phyloP scores from a whole-genome alignment of 2,113 vertebrate genomes.

The Ptyas mucosa region DNA sequence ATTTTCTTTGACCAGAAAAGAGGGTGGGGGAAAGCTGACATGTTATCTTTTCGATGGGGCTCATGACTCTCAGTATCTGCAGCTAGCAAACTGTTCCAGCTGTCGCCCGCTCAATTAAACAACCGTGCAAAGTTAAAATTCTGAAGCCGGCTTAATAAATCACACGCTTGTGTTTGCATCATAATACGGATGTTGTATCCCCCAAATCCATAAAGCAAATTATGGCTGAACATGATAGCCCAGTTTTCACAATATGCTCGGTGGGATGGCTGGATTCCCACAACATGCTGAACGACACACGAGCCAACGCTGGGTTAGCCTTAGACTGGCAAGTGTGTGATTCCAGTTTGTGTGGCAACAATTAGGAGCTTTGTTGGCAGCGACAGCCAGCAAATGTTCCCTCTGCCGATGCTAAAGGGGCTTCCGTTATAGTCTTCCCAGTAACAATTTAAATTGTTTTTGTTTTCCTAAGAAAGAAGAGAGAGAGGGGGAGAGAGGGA shows the following conservation, averaged over 20 bases:
- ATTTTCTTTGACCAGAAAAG: background rate
- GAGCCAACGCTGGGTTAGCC: background rate
- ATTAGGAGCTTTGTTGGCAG: background rate
- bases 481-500: too few relatives aligned
- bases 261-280: background rate
- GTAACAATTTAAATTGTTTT: background rate
- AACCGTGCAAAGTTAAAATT: background rate
- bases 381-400: background rate
- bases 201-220: background rate
- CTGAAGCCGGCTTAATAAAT: background rate
- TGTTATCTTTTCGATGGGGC: background rate
- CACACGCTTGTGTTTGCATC: background rate
- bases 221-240: background rate
- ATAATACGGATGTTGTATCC: background rate
- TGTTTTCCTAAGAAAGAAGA: background rate
- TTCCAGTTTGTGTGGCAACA: background rate
- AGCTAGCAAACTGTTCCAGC: background rate
- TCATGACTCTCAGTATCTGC: background rate
- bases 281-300: background rate
- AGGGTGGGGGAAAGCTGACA: accelerated
- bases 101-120: background rate
- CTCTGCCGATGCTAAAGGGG: background rate
- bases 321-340: background rate
- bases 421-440: background rate
- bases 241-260: background rate